Percentiles rank a stretch among this genome's conserved stretches.
These are phyloP conservation scores for Eupithecia subumbrata DNA, from an alignment of 2,888 invertebrate species.

Conservation along the genomic window DNA sequence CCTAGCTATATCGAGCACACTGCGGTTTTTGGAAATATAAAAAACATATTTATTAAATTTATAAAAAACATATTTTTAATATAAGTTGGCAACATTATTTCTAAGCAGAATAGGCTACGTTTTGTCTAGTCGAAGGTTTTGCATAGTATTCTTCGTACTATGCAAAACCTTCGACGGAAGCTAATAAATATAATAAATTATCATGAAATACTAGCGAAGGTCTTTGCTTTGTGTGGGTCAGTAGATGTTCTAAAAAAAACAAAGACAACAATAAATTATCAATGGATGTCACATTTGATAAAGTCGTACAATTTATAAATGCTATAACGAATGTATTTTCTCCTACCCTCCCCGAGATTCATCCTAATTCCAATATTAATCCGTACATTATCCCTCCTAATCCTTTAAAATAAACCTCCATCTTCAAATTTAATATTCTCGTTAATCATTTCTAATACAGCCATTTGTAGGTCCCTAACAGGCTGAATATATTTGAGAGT, in stretches of 20 bases:
- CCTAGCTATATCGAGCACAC: no score
- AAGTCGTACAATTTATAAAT: not conserved
- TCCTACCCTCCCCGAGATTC: conserved; percentile 13
- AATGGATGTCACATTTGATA: not conserved
- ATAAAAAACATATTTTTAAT: not conserved
- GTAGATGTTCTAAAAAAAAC: no score
- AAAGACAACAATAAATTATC: no score
- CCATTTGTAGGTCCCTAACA: conserved; percentile 36
- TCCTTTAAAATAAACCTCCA: conserved; percentile 41
- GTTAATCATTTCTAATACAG: conserved; percentile 44
- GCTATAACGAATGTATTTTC: not conserved
- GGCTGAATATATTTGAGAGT: conserved; percentile 40
- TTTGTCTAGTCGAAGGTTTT: no score
- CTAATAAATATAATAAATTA: no score
- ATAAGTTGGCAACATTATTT: not conserved
- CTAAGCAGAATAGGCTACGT: not conserved
- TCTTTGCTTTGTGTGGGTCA: no score
- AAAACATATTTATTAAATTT: no score
- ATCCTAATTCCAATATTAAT: conserved; percentile 30
- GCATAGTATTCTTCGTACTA: no score
- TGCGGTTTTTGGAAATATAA: no score
- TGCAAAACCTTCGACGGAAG: no score
- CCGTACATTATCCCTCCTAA: conserved; percentile 38
- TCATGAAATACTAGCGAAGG: not conserved
- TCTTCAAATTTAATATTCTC: conserved; percentile 43